Evolutionary conservation across 2,113 vertebrate genomes (phyloP), one percentile per base, ranked within the genome.

Genomic region (Phylloscopus whistleri): DNA sequence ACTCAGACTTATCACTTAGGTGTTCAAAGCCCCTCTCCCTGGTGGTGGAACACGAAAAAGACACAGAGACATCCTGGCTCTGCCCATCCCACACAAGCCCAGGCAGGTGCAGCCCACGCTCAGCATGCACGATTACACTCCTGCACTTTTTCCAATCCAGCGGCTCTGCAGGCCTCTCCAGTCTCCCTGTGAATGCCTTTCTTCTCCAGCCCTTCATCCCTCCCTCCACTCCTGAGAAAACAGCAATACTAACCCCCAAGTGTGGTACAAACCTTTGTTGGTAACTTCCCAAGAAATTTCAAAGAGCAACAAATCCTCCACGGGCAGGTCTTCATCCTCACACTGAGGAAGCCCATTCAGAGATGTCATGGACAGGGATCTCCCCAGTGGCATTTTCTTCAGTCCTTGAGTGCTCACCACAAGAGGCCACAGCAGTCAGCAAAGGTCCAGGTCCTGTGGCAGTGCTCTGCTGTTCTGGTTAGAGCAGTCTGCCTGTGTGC

Each of bases 231-330:
- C 53, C 46, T 2, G 0, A 10, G 7, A 41, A 80, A 80, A 43
- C 21, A 74, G 44, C 8, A 3, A 37, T 26, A 28, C 7, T 7
- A 31, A 55, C 28, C 49, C 37, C 46, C 35, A 35, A 33, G 30
- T 5, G 13, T 6, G 60, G 53, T 82, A 97, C 98, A 91, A 87
- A 99, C 99, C 99, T 99, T 99, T 99, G 97, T 99, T 99, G 73
- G 99, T 98, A 82, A 99, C 99, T 95, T 99, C 99, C 99, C 99
- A 99, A 56, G 99, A 96, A 26, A 99, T 97, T 97, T 99, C 99
- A 33, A 99, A 99, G 35, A 99, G 98, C 88, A 99, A 94, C 80
- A 99, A 93, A 59, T 99, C 98, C 43, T 99, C 98, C 90, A 99
- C 97, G 0, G 98, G 99, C 49, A 99, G 97, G 22, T 98, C 98